Evolutionary conservation across 2,888 invertebrate genomes (phyloP), one percentile per base, ranked within the genome.

Genomic region (Tanytarsus gracilentus): DNA sequence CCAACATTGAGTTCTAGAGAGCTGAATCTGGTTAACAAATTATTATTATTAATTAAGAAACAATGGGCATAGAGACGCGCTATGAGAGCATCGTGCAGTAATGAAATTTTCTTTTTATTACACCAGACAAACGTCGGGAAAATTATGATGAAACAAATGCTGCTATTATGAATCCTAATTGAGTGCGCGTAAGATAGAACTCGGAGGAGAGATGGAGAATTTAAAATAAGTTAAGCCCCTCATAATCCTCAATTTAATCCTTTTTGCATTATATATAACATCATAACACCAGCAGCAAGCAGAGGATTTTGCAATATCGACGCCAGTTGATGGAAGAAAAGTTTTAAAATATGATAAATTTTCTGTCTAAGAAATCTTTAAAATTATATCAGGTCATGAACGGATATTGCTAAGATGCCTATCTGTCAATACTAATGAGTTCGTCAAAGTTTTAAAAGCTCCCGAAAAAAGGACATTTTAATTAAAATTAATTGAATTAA

Each of bases 151-250:
- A 50, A 53, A 53, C 36, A 53, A 53, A 53, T 36, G 52, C 29
- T 36, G 23, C 36, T 53, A 53, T 53, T 53, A 36, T 36, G 36
- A 36, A 53, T 36, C 53, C 36, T 53, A 53, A 53, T 53, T 53
- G 36, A 53, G 53, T 36, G 36, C 53, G 33, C 53, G 53, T 53
- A 39, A 53, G 53, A 26, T 18, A 44, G 23, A 27, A 25, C 33
- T 6, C 14, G 11, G 26, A 49, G 16, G 27, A 27, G n/a, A 25
- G 23, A 33, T n/a, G n/a, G 25, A 36, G 23, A 23, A 14, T 21
- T 14, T 4, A n/a, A 53, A 36, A 23, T 11, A 44, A 44, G 23
- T 18, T 44, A 44, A 44, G 11, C 44, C 33, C 36, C 53, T 53
- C 39, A 36, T 36, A 53, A 36, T 53, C n/a, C 53, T 36, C 23